Percentiles rank a stretch among this genome's conserved stretches.
phyloP scores from a whole-genome alignment of 2,888 invertebrate species.

The Eupithecia subfuscata region DNA sequence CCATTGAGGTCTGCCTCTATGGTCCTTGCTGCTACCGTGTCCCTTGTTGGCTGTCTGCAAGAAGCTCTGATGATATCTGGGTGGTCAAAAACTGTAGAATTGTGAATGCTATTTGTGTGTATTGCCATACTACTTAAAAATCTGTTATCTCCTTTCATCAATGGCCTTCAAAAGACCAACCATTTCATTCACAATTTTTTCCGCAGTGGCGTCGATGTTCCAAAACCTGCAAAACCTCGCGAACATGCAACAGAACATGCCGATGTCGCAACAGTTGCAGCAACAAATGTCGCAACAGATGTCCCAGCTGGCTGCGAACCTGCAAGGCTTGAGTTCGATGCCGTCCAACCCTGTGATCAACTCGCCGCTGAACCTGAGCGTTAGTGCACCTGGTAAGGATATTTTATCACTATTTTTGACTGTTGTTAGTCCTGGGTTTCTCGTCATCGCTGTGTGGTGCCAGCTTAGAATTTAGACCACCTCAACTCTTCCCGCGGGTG shows the following conservation, averaged over 20 bases:
- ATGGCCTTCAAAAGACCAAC: constrained; percentile 5
- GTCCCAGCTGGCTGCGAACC: constrained; percentile 85
- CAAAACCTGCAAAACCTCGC: constrained; percentile 82
- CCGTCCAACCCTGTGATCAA: constrained; percentile 89
- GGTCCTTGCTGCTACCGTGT: neutral
- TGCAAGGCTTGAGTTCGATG: constrained; percentile 91
- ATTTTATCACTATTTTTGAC: neutral
- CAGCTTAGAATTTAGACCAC: no score
- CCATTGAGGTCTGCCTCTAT: neutral
- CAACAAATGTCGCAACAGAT: constrained; percentile 84
- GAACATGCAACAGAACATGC: constrained; percentile 82
- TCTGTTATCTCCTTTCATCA: neutral
- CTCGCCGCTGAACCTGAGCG: constrained; percentile 92
- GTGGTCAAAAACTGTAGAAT: neutral
- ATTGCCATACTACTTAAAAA: neutral
- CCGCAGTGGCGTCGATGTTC: constrained; percentile 89
- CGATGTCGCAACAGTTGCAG: constrained; percentile 82
- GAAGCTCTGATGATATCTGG: neutral
- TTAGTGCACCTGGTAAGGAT: constrained; percentile 83
- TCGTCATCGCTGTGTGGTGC: no score
- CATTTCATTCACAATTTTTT: constrained; percentile 42
- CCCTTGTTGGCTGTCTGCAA: neutral
- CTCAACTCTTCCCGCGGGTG: no score
- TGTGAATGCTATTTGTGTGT: no score
- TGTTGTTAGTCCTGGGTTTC: no score